These are phyloP conservation scores for Rhagonycha fulva DNA, from an alignment of 2,888 invertebrate species.

Conservation along the genomic window DNA sequence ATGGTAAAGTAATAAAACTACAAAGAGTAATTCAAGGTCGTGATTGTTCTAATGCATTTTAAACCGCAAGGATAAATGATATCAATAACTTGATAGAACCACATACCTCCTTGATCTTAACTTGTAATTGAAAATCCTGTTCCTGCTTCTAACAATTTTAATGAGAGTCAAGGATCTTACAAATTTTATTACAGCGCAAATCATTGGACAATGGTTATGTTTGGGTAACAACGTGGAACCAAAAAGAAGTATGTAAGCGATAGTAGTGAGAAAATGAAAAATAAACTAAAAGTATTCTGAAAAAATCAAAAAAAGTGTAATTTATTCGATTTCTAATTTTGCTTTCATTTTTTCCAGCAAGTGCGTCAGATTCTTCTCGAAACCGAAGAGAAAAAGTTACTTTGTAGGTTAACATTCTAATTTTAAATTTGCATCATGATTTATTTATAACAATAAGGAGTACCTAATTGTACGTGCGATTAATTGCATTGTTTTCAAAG, in stretches of 20 bases:
- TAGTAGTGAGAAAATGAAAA: slow-evolving; percentile 26
- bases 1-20: slow-evolving; percentile 23
- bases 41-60: slow-evolving; percentile 41
- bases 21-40: slow-evolving; percentile 39
- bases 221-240: slow-evolving; percentile 24
- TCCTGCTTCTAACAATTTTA: slow-evolving; percentile 37
- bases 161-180: slow-evolving; percentile 39
- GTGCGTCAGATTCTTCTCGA: neutral
- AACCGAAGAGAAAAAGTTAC: neutral
- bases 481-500: slow-evolving; percentile 34
- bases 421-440: slow-evolving; percentile 34
- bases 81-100: slow-evolving; percentile 34
- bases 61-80: slow-evolving; percentile 42
- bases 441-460: slow-evolving; percentile 33
- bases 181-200: slow-evolving; percentile 12
- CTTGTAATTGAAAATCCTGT: slow-evolving; percentile 40
- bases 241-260: slow-evolving; percentile 22
- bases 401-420: slow-evolving; percentile 23
- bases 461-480: slow-evolving; percentile 15
- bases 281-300: neutral
- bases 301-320: neutral
- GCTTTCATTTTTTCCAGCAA: neutral
- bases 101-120: slow-evolving; percentile 38
- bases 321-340: neutral
- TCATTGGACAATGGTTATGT: slow-evolving; percentile 12